Base-by-base conservation (phyloP, 2,888 invertebrate genomes). In the Hydraecia micacea region DNA sequence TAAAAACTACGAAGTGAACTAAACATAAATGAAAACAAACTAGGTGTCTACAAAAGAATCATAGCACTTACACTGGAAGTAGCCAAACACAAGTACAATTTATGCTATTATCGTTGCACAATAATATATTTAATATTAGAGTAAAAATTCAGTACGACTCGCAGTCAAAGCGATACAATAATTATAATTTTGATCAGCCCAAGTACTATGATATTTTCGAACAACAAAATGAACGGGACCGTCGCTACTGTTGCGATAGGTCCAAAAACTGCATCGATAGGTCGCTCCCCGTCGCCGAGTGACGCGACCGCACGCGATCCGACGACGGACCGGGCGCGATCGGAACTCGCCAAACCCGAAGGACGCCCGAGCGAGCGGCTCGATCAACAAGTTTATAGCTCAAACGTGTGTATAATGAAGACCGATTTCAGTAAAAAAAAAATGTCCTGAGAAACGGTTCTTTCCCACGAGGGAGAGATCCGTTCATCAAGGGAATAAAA, bases 1-100 rank as follows among this genome's bases (percentile, higher is more conserved):
- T 67, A 70, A 75, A 49, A 83, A 71, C 66, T 71, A 73, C 52
- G 49, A 75, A 81, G 70, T 70, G 39, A 86, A 86, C 71, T 83
- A 78, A 88, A 86, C 25, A 84, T 87, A 81, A 78, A 71, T 79
- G 7, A 80, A 77, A 86, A 80, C 84, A 87, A 84, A 87, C 65
- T 86, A 25, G 81, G 73, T 73, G 80, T 78, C 86, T 78, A 88
- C 78, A 80, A 81, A 86, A 76, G 62, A 80, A 88, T 90, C 90
- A 90, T 91, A 93, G 92, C 91, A 91, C 92, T 92, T 88, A 90
- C 89, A 92, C 90, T 90, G 91, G 88, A 80, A 81, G 58, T 75
- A 86, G 86, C 83, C 84, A 83, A 90, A 79, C 87, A 86, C 71
- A 72, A 77, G 73, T 83, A 76, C 81, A 75, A 75, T 73, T 74